phyloP scores from a whole-genome alignment of 2,888 invertebrate genomes.

The Eupelmus urozonus region DNA sequence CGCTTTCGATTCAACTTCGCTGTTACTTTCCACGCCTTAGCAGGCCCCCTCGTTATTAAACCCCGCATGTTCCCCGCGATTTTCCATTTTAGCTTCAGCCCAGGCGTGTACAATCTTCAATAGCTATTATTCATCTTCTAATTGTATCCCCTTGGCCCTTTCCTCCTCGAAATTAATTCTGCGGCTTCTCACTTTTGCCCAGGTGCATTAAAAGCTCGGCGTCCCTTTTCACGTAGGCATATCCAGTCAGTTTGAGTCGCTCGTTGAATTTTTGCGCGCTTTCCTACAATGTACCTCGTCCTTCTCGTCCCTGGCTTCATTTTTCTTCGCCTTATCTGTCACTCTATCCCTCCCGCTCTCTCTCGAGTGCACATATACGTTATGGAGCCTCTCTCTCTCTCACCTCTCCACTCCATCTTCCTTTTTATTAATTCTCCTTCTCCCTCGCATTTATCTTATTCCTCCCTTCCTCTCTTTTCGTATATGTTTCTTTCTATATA shows the following conservation, averaged over 20 bases:
- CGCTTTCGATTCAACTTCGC: no score
- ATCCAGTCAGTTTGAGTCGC: background rate
- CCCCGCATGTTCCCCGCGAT: no score
- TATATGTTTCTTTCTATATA: slow-evolving; percentile 20
- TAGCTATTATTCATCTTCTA: background rate
- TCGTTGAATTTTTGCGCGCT: background rate
- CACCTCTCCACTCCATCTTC: slow-evolving; percentile 24
- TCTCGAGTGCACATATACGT: slow-evolving; percentile 10
- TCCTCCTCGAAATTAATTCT: background rate
- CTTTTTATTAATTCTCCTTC: slow-evolving; percentile 46
- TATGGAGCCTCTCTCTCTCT: slow-evolving; percentile 6
- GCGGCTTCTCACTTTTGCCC: background rate
- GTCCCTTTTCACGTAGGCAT: background rate
- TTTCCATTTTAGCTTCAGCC: background rate
- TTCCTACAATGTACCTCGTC: background rate
- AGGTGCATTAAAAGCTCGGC: background rate
- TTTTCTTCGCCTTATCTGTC: slow-evolving; percentile 41
- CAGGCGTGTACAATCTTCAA: background rate
- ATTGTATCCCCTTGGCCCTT: background rate
- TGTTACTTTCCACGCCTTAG: no score
- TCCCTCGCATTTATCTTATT: slow-evolving; percentile 43
- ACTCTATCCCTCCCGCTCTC: slow-evolving; percentile 33
- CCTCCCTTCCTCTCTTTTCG: slow-evolving; percentile 31
- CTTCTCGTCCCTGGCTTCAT: slow-evolving; percentile 20
- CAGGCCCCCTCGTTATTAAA: no score